phyloP scores from a whole-genome alignment of 1,140 invertebrate species.

The Nylanderia fulva region DNA sequence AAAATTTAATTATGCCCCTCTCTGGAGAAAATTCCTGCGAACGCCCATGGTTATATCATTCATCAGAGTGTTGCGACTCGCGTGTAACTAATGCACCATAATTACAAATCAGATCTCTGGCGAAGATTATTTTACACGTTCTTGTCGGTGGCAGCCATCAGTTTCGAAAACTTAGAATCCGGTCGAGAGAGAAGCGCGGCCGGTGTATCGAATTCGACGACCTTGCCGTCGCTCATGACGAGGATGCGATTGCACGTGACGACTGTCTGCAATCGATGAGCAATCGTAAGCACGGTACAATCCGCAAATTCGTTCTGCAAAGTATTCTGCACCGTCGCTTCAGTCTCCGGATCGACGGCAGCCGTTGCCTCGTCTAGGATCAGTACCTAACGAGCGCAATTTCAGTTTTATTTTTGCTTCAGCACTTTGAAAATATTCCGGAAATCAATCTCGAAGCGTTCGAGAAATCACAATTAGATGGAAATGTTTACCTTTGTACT shows the following conservation, averaged over 20 bases:
- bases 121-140: conserved; percentile 46
- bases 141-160: conserved; percentile 84
- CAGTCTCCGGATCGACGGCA: conserved; percentile 87
- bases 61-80: conserved; percentile 8
- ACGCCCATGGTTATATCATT: too few species aligned
- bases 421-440: not conserved
- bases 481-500: conserved; percentile 85
- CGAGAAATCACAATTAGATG: not conserved
- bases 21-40: too few species aligned
- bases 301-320: conserved; percentile 83
- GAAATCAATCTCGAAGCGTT: too few species aligned
- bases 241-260: conserved; percentile 88
- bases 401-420: not conserved
- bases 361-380: conserved; percentile 91
- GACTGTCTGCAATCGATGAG: conserved; percentile 88
- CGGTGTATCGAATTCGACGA: conserved; percentile 88
- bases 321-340: conserved; percentile 81
- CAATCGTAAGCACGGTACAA: conserved; percentile 89
- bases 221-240: conserved; percentile 87
- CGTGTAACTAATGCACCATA: too few species aligned
- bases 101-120: conserved; percentile 29
- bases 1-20: too few species aligned
- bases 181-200: conserved; percentile 84
- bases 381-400: conserved; percentile 84
- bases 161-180: conserved; percentile 86